These are phyloP conservation scores for Imbricaverruca yamaguchii DNA, from an alignment of 2,888 invertebrate genomes.

Conservation along the genomic window DNA sequence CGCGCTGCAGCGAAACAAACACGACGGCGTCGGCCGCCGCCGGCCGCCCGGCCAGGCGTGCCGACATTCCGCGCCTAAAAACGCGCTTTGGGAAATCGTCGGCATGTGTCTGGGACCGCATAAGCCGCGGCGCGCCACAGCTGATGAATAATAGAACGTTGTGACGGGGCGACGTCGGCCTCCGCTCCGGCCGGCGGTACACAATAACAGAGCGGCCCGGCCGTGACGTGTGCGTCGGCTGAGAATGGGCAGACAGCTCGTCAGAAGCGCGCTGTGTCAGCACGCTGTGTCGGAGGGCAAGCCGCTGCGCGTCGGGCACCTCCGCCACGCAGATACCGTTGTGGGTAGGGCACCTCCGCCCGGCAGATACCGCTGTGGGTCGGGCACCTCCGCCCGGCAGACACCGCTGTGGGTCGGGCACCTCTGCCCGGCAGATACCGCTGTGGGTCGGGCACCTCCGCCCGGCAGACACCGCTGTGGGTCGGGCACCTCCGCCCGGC, in stretches of 20 bases:
- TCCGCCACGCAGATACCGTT: neutral
- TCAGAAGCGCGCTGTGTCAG: neutral
- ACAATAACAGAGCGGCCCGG: neutral
- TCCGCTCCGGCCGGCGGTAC: neutral
- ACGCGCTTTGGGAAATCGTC: neutral
- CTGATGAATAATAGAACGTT: slow-evolving; percentile 9
- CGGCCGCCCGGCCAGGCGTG: neutral
- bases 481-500: no score
- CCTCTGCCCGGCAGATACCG: no score
- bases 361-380: no score
- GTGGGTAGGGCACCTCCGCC: no score
- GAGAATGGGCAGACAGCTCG: neutral
- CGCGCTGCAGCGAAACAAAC: neutral
- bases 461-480: no score
- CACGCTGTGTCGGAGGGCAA: neutral
- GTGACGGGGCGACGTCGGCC: neutral
- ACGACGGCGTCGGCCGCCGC: neutral
- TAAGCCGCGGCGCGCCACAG: neutral
- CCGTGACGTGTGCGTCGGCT: neutral
- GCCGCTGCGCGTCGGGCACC: neutral
- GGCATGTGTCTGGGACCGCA: neutral
- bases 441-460: no score
- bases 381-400: no score
- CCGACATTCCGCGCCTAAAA: neutral
- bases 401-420: no score